These are phyloP conservation scores for Lamprologus speciosus DNA, from an alignment of 2,113 vertebrate genomes.

Conservation along the genomic window DNA sequence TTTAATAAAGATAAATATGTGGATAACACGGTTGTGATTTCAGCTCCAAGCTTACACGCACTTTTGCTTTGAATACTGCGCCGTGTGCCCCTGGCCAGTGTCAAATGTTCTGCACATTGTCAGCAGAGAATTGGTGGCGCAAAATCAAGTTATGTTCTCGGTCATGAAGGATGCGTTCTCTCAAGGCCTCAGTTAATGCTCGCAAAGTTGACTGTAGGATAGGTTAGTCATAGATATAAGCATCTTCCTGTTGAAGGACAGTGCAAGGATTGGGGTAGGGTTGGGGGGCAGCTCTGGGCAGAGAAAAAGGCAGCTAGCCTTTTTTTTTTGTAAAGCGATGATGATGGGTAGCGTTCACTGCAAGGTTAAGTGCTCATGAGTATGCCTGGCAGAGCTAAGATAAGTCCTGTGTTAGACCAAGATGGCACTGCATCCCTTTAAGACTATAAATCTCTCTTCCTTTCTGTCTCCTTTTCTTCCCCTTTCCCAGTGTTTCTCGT, in stretches of 20 bases:
- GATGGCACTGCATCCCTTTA: conserved; percentile 50
- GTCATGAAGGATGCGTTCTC: background rate
- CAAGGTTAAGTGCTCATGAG: conserved; percentile 71
- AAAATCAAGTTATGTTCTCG: background rate
- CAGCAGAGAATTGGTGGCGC: background rate
- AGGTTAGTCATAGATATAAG: conserved; percentile 14
- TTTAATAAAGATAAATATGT: background rate
- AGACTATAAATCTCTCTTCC: conserved; percentile 43
- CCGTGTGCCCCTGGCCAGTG: background rate
- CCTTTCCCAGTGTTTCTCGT: conserved; percentile 32
- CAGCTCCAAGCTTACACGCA: background rate
- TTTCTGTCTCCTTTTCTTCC: conserved; percentile 1
- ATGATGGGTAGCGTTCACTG: conserved; percentile 61
- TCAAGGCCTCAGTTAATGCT: background rate
- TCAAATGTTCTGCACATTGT: background rate
- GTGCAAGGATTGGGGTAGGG: background rate
- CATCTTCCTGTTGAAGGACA: conserved; percentile 26
- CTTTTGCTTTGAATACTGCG: background rate
- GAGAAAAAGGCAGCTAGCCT: background rate
- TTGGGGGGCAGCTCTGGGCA: background rate
- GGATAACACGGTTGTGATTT: background rate
- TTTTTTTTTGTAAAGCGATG: conserved; percentile 35
- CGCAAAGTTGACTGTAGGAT: background rate
- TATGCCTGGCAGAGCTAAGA: conserved; percentile 65
- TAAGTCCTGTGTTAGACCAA: conserved; percentile 60